Percentiles rank a stretch among this genome's conserved stretches.
Evolutionary conservation across 2,888 invertebrate genomes (phyloP).

Genomic region (Heliconius ismenius): DNA sequence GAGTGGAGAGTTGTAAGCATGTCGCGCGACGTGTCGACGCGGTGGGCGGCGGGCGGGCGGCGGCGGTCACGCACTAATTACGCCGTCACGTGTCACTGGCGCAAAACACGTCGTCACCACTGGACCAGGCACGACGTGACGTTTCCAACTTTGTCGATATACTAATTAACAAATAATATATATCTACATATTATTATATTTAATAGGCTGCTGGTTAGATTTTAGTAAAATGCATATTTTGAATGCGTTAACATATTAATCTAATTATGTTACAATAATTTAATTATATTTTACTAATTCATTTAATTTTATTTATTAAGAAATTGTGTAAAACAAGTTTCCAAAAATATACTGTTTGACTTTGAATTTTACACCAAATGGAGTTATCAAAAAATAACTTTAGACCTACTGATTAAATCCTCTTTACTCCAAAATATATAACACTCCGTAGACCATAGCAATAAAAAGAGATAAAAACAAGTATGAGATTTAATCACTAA

Average conservation of each 20-base stretch:
- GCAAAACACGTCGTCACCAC: conserved; percentile 67
- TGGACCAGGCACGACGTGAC: conserved; percentile 46
- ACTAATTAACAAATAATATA: conserved; percentile 39
- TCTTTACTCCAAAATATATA: too few species aligned
- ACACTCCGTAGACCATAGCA: too few species aligned
- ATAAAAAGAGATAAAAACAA: background rate
- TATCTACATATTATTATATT: conserved; percentile 6
- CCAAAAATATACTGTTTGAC: too few species aligned
- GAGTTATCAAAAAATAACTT: too few species aligned
- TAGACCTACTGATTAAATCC: too few species aligned
- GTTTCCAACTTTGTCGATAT: conserved; percentile 43
- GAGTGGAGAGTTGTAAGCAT: conserved; percentile 49
- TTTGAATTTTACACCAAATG: too few species aligned
- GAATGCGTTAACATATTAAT: background rate
- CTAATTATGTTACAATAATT: background rate
- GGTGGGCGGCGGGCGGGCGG: conserved; percentile 54
- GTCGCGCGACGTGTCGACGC: conserved; percentile 51
- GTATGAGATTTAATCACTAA: conserved; percentile 46
- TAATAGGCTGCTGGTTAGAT: conserved; percentile 4
- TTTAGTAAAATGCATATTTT: background rate
- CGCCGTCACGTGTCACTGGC: conserved; percentile 68
- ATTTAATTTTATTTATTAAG: background rate
- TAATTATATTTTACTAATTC: background rate
- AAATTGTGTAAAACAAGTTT: background rate
- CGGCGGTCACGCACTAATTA: conserved; percentile 76